Evolutionary conservation across 2,797 vertebrate species (phyloP), one percentile per base, ranked within the genome.

Genomic region (Sebastes itinus): DNA sequence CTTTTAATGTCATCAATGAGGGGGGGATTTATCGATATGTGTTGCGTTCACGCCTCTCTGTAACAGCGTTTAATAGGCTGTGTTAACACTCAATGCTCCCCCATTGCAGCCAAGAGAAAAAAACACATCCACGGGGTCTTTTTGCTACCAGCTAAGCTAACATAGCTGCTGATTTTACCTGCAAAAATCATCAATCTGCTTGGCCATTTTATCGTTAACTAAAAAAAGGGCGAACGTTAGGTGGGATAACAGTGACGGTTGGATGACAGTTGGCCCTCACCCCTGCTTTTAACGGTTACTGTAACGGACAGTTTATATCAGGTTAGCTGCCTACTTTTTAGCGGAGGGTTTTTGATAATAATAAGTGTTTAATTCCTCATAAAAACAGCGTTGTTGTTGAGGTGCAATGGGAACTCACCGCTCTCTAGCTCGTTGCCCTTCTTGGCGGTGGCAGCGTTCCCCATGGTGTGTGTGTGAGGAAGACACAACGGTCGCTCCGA

Each of bases 391-490:
- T 3, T 2, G 65, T 71, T 23, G 54, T 25, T 49, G 20, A 81
- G 38, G 38, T 42, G 38, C 13, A 54, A 5, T 13, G 18, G 42
- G 59, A 16, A 95, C 97, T 97, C 95, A 98, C 98, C 98, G 96
- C 97, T 99, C 96, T 98, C 98, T 78, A 98, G 96, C 96, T 99
- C 98, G 97, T 97, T 97, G 96, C 97, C 97, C 95, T 98, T 97
- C 96, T 98, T 98, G 96, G 97, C 97, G 88, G 97, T 96, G 85
- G 98, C 97, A 80, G 98, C 96, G 97, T 99, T 98, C 87, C 97
- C 97, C 98, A 98, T 98, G 94, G 92, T 95, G 87, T 84, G 35
- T 38, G 38, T 38, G 13, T 42, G 38, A 42, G 95, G 95, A 95
- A 95, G 94, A 95, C 94, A 90, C 94, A 87, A 89, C 87, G 88